Evolutionary conservation across 2,797 vertebrate species (phyloP), one percentile per base, ranked within the genome.

Genomic region (Pyrocephalus nanus): DNA sequence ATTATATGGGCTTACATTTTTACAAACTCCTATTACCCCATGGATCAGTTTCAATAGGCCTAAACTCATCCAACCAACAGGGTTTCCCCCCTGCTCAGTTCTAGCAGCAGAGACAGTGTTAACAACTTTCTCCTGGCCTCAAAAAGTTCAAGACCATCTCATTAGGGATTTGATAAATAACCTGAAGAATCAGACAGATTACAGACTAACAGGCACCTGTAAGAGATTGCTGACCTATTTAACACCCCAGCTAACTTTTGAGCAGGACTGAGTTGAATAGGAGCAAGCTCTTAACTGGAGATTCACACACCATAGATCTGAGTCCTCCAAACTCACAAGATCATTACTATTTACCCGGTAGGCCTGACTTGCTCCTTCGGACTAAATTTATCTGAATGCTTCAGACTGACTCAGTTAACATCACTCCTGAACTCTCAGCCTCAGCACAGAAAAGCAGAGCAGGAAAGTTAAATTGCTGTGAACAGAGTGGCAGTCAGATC

Each of bases 371-470:
- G 54, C 86, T 95, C 84, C 74, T 94, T 93, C 0, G 0, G 61
- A 94, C 73, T 90, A 90, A 88, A 96, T 96, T 93, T 95, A 94
- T 95, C 94, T 83, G 82, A 95, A 62, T 73, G 76, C 72, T 86
- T 95, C 96, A 95, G 90, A 95, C 88, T 78, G 80, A 93, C 78
- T 96, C 92, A 94, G 91, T 96, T 97, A 97, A 88, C 69, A 93
- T 91, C 91, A 78, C 64, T 92, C 65, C 81, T 72, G 89, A 94
- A 83, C 86, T 91, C 76, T 58, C 71, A 78, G 64, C 51, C 91
- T 85, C 7, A 1, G 53, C 74, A 85, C 58, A 67, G 74, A 79
- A 92, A 76, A 93, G 84, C 60, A 82, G 89, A 95, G 48, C 57
- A 92, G 84, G 54, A 50, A 92, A 89, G 92, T 92, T 80, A 94